Evolutionary conservation across 2,113 vertebrate genomes (phyloP), one percentile per base, ranked within the genome.

Genomic region (Leptocoma aspasia): DNA sequence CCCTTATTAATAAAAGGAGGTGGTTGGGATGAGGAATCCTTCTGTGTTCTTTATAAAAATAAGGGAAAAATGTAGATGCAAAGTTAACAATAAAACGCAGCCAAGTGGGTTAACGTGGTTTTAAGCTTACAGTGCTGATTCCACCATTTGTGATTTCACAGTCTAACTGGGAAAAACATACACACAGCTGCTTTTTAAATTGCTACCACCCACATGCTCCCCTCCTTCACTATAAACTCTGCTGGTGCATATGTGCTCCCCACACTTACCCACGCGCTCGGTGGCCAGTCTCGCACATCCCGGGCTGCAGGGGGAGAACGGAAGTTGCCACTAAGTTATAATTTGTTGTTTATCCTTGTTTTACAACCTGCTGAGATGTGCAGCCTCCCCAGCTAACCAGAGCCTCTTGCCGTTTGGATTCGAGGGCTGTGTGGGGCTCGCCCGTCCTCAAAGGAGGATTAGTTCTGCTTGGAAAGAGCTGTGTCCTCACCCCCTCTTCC

Each of bases 91-190:
- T 72, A 68, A 72, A 94, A 94, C 5, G 79, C 71, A 89, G 85
- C 70, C 92, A 78, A 88, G 82, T 78, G 94, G 94, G 77, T 94
- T 64, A 85, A 35, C 18, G 14, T 84, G 90, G 83, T 54, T 92
- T 91, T 81, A 50, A 63, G 94, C 82, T 95, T 92, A 82, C 56
- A 66, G 66, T 81, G 47, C 66, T 83, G 80, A 77, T 82, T 89
- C 72, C 71, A 54, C 77, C 79, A 94, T 96, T 90, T 92, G 92
- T 84, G 73, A 92, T 73, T 94, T 96, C 92, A 92, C 94, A 80
- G 90, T 65, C 91, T 83, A 88, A 63, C 66, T 6, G 77, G 94
- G 94, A 95, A 88, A 94, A 88, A 81, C 59, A 86, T 81, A 93
- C 85, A 80, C 82, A 78, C 59, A 85, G 86, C 94, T 59, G 52